Evolutionary conservation across 1,140 invertebrate species (phyloP).

Genomic region (Araneus ventricosus): DNA sequence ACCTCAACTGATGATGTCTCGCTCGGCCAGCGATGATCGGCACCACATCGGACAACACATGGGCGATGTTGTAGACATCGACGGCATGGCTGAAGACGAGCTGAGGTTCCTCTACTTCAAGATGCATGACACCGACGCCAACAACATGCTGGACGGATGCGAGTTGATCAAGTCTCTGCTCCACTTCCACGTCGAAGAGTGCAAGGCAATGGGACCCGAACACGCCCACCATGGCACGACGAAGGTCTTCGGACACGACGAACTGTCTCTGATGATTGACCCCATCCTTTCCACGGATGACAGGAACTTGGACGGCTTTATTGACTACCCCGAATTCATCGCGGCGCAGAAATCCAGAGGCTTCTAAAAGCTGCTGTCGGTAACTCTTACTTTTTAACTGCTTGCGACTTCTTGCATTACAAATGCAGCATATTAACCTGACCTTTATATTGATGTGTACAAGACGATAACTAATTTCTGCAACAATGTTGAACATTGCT

Average conservation of each 20-base stretch:
- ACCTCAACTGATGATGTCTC: not conserved
- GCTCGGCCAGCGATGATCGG: not conserved
- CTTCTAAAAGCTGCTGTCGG: conserved; percentile 73
- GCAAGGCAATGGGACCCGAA: not conserved
- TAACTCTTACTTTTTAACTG: conserved; percentile 70
- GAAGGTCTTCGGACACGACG: conserved; percentile 94
- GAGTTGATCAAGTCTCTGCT: conserved; percentile 91
- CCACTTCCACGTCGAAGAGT: conserved; percentile 77
- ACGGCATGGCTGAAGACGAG: conserved; percentile 10
- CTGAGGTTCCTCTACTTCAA: conserved; percentile 50
- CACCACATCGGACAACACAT: conserved; percentile 44
- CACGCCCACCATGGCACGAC: conserved; percentile 78
- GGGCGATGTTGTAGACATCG: not conserved
- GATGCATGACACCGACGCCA: conserved; percentile 96
- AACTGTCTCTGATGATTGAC: conserved; percentile 93
- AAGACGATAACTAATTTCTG: too few relatives aligned
- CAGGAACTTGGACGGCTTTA: conserved; percentile 93
- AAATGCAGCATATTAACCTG: too few relatives aligned
- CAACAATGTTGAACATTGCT: not conserved
- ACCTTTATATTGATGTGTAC: too few relatives aligned
- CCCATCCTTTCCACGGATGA: conserved; percentile 96
- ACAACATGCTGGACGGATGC: conserved; percentile 95
- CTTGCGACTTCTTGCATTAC: too few relatives aligned
- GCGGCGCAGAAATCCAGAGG: conserved; percentile 85
- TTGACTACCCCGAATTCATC: conserved; percentile 97